A percentile compares a stretch with the other conserved stretches of the same genome.
Evolutionary conservation across 1,140 invertebrate species (phyloP).

Genomic region (Aphelenchoides fujianensis): DNA sequence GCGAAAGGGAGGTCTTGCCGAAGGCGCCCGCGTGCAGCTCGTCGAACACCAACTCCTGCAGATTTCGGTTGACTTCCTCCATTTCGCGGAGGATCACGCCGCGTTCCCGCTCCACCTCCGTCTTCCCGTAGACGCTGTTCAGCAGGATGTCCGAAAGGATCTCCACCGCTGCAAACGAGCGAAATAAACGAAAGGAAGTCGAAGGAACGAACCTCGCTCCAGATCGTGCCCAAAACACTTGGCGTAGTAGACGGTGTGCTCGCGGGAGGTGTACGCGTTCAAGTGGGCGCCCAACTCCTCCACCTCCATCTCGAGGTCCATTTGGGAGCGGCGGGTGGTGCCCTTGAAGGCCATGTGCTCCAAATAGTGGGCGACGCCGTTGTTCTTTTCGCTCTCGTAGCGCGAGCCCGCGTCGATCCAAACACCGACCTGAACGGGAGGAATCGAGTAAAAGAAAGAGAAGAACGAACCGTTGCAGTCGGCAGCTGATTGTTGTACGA

Average conservation of each 20-base stretch:
- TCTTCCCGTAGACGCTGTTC: constrained; percentile 84
- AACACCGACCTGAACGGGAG: constrained; percentile 73
- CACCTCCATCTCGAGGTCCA: constrained; percentile 90
- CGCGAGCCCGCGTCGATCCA: constrained; percentile 99
- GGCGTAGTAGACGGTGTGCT: constrained; percentile 98
- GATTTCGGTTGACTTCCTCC: constrained; percentile 97
- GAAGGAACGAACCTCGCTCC: constrained; percentile 19
- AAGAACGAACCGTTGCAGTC: constrained; percentile 91
- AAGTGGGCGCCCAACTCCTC: constrained; percentile 98
- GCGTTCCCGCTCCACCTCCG: constrained; percentile 92
- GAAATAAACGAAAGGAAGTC: constrained; percentile 19
- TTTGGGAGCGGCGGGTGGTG: constrained; percentile 88
- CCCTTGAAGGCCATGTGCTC: constrained; percentile 99
- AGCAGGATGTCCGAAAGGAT: constrained; percentile 95
- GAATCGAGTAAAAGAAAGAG: too few relatives aligned
- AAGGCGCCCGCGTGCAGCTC: constrained; percentile 92
- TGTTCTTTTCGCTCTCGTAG: constrained; percentile 87
- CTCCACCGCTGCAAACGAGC: constrained; percentile 77
- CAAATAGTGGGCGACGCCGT: constrained; percentile 98
- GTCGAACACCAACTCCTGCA: constrained; percentile 99
- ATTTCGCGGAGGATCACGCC: constrained; percentile 96
- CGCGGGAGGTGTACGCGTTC: constrained; percentile 97
- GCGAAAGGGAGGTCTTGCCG: constrained; percentile 87
- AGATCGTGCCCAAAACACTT: constrained; percentile 75
- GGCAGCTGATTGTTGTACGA: constrained; percentile 89